Evolutionary conservation across 2,888 invertebrate genomes (phyloP).

Genomic region (Tipula helvola): DNA sequence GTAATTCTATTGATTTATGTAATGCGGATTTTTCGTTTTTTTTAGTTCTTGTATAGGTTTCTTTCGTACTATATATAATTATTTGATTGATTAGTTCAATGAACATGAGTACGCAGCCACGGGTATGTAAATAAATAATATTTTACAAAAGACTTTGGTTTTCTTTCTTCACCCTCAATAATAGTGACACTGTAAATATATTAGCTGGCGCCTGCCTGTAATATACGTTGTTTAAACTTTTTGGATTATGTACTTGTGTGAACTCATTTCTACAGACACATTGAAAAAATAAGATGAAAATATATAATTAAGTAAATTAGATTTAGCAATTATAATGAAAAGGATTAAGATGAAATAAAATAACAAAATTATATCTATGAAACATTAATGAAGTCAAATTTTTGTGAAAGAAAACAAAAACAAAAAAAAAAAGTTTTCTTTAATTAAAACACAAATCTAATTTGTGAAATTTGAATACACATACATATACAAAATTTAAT

Average conservation of each 20-base stretch:
- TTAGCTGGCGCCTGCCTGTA: not conserved
- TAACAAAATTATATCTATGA: not conserved
- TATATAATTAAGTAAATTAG: not conserved
- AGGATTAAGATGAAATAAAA: not conserved
- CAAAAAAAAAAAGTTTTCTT: not conserved
- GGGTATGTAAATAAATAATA: not conserved
- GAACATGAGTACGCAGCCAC: not conserved
- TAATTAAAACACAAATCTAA: not conserved
- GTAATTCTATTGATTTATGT: not conserved
- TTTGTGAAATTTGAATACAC: not conserved
- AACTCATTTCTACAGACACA: not conserved
- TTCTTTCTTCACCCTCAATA: not conserved
- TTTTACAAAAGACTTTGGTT: not conserved
- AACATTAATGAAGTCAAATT: not conserved
- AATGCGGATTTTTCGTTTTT: not conserved
- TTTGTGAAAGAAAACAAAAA: not conserved
- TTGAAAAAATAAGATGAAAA: not conserved
- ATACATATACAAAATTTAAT: not conserved
- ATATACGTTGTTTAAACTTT: not conserved
- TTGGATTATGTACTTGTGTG: not conserved
- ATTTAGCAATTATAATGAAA: not conserved
- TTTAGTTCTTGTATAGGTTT: not conserved
- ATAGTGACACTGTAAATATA: not conserved
- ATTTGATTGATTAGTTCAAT: not conserved
- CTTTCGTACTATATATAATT: not conserved